phyloP scores from a whole-genome alignment of 2,113 vertebrate genomes.

The Psilopogon haemacephalus region DNA sequence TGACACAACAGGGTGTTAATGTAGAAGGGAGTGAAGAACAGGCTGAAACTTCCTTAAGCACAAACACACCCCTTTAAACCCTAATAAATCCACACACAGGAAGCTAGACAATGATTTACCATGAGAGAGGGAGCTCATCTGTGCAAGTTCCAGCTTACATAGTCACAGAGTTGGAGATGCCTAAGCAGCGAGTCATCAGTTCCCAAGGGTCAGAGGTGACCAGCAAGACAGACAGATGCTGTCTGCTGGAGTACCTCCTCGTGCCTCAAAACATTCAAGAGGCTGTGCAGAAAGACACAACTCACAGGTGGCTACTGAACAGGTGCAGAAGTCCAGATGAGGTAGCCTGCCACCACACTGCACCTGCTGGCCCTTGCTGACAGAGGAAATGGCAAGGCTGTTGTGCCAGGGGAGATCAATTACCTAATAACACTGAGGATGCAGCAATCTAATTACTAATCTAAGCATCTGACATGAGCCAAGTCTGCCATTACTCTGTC shows the following conservation, averaged over 20 bases:
- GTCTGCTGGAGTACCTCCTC: neutral
- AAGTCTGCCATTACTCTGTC: neutral
- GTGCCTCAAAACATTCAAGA: fast-evolving
- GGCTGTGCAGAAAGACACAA: neutral
- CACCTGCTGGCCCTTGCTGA: neutral
- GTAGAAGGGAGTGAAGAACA: neutral
- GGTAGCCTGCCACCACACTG: neutral
- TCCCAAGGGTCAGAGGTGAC: neutral
- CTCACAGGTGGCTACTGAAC: neutral
- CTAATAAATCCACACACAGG: neutral
- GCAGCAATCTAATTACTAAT: neutral
- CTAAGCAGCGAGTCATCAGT: neutral
- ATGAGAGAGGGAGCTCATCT: neutral
- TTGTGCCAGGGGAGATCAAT: neutral
- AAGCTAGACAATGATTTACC: neutral
- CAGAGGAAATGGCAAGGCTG: neutral
- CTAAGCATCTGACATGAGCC: neutral
- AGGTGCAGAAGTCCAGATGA: neutral
- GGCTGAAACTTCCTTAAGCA: neutral
- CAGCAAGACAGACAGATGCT: neutral
- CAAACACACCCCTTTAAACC: neutral
- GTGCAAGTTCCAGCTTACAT: neutral
- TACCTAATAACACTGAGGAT: neutral
- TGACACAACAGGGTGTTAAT: neutral
- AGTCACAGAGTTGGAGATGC: neutral